phyloP scores from a whole-genome alignment of 2,113 vertebrate genomes.

The Xenopus laevis region DNA sequence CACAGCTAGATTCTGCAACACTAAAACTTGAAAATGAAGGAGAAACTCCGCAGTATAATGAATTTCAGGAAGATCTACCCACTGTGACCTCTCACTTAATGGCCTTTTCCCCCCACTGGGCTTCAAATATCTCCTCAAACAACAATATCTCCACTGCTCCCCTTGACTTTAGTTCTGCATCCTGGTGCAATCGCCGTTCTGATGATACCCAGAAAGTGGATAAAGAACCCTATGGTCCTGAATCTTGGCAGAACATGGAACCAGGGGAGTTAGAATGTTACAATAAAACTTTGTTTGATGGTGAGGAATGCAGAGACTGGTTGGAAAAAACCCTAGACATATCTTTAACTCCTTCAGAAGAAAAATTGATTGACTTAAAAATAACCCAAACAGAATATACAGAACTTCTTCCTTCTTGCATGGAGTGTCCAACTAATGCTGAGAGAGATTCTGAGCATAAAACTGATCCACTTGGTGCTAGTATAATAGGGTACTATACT shows the following conservation, averaged over 20 bases:
- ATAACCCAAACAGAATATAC: not conserved
- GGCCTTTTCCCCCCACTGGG: slow-evolving; percentile 63
- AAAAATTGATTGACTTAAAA: not conserved
- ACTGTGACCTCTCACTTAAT: not conserved
- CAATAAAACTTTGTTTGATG: not conserved
- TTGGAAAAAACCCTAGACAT: not conserved
- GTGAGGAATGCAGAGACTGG: not conserved
- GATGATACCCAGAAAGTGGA: slow-evolving; percentile 50
- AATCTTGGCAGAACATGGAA: slow-evolving; percentile 48
- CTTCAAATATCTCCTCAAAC: slow-evolving; percentile 79
- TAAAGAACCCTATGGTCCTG: slow-evolving; percentile 47
- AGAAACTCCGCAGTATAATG: not conserved
- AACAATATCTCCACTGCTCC: slow-evolving; percentile 67
- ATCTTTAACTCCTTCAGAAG: not conserved
- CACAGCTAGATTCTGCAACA: not conserved
- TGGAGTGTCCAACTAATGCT: not conserved
- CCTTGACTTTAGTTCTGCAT: slow-evolving; percentile 30
- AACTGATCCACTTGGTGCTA: slow-evolving; percentile 27
- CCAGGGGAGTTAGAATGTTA: slow-evolving; percentile 38
- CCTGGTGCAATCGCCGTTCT: slow-evolving; percentile 53
- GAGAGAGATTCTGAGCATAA: not conserved
- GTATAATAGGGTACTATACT: slow-evolving; percentile 8
- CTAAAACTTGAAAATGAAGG: slow-evolving; percentile 2
- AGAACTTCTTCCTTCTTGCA: not conserved
- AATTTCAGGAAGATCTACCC: slow-evolving; percentile 8